Base-by-base conservation (phyloP, 2,797 vertebrate species). In the Phoeniculus purpureus region DNA sequence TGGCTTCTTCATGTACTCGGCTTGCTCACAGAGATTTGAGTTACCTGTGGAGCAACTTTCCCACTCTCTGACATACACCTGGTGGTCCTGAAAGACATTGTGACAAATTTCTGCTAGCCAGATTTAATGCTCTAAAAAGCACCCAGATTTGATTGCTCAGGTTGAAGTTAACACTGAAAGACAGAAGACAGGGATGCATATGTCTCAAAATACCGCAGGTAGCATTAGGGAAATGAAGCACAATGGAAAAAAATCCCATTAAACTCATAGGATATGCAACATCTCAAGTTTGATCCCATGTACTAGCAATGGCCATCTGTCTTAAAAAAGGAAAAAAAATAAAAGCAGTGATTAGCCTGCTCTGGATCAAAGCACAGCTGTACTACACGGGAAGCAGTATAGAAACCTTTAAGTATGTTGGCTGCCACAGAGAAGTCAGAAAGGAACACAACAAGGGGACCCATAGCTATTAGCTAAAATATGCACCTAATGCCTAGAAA, bases 101-200 rank as follows among this genome's bases (percentile, higher is more conserved):
- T 23, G 91, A 89, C 97, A 94, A 98, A 97, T 98, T 96, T 97
- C 95, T 96, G 94, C 95, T 97, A 95, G 91, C 96, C 90, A 92
- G 96, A 98, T 98, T 98, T 98, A 98, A 98, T 97, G 98, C 98
- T 98, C 98, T 97, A 98, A 98, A 98, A 98, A 98, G 97, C 98
- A 98, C 93, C 96, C 52, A 31, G 96, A 93, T 95, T 95, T 94
- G 94, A 79, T 94, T 97, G 92, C 97, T 98, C 97, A 96, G 96
- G 97, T 98, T 98, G 98, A 98, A 96, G 98, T 97, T 98, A 98
- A 99, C 98, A 98, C 97, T 96, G 97, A 96, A 97, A 97, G 98
- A 98, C 98, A 98, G 97, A 97, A 97, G 96, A 97, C 94, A 73
- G 58, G 65, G 75, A 87, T 85, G 89, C 72, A 56, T 72, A 76